phyloP scores from a whole-genome alignment of 2,113 vertebrate species.

The Pipra filicauda region DNA sequence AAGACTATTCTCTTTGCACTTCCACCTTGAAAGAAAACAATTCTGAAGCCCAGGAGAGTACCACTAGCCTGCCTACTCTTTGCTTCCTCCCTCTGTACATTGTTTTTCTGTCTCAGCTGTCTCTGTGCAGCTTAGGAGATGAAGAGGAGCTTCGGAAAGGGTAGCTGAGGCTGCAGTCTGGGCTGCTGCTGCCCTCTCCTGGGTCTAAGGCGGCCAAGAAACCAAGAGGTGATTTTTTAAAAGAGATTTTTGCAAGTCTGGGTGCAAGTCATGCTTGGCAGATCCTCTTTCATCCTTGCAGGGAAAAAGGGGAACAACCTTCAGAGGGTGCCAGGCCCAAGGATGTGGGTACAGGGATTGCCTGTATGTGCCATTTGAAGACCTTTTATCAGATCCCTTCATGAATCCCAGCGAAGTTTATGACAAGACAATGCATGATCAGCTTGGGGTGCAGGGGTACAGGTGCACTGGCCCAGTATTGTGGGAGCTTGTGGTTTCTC shows the following conservation, averaged over 20 bases:
- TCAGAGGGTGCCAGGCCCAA: neutral
- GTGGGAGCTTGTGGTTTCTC: neutral
- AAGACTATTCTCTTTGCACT: neutral
- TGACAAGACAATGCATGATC: neutral
- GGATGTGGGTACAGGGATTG: neutral
- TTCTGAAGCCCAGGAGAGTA: neutral
- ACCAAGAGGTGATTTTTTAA: neutral
- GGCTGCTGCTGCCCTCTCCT: slow-evolving; percentile 66
- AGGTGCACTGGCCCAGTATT: neutral
- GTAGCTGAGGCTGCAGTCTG: neutral
- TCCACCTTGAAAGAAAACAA: neutral
- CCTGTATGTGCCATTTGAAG: neutral
- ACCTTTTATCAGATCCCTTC: neutral
- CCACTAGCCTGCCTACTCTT: neutral
- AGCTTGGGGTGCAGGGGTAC: neutral
- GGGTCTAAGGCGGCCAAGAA: neutral
- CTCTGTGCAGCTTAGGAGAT: neutral
- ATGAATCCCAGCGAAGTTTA: too few species aligned
- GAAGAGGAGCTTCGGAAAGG: neutral
- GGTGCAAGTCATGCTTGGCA: neutral
- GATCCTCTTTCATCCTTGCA: neutral
- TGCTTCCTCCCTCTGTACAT: neutral
- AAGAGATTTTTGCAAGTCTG: neutral
- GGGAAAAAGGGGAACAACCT: rapidly evolving
- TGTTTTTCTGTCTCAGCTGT: neutral